Evolutionary conservation across 1,140 invertebrate species (phyloP), one percentile per base, ranked within the genome.

Genomic region (Laupala kohalensis): DNA sequence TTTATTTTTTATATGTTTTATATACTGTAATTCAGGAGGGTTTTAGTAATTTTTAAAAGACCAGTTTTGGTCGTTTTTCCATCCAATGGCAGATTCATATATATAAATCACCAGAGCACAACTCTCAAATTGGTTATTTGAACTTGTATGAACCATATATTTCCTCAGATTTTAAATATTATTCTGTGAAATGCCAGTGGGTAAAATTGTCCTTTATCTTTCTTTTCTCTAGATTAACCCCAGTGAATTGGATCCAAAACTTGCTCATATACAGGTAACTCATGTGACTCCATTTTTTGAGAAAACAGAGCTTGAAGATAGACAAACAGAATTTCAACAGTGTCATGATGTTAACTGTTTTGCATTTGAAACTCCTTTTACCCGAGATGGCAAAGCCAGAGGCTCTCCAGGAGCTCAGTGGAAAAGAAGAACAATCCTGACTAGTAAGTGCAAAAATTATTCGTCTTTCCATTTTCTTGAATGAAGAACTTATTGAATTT

Each of bases 351-450:
- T 96, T 24, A 85, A 84, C 68, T 86, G 86, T 66, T 97, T 97
- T 77, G 93, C 96, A 87, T 96, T 91, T 80, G 94, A 97, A 80
- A 96, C 93, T 15, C 94, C 94, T 1, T 97, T 96, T 79, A 96
- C 94, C 1, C 87, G 90, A 77, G 89, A 91, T 71, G 92, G 93
- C 3, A 80, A 80, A 71, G 87, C 91, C 0, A 84, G 89, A 30
- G 93, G 92, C 2, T 88, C 86, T 74, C 91, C 94, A 0, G 88
- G 93, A 77, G 91, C 96, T 74, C 94, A 96, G 80, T 91, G 91
- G 86, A 93, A 96, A 78, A 81, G 92, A 71, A 86, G 93, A 75
- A 95, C 92, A 0, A 90, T 95, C 76, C 84, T 96, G 2, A 92
- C 88, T 73, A 91, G 91, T 92, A 80, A 78, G 79, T 83, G 19